These are phyloP conservation scores for Prionailurus bengalensis DNA, from an alignment of 2,113 vertebrate species.

Conservation along the genomic window DNA sequence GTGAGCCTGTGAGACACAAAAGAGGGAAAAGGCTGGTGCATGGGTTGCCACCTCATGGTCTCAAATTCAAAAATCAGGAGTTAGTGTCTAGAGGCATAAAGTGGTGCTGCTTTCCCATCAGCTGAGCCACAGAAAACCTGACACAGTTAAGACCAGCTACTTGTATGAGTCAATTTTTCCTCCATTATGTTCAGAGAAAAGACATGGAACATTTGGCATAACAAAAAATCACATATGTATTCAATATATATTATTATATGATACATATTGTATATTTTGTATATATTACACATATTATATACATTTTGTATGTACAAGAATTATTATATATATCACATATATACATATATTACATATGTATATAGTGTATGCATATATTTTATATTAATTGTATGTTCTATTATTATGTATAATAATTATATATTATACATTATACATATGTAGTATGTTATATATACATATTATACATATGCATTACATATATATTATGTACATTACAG, in stretches of 20 bases:
- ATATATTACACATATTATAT: neutral
- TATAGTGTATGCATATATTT: neutral
- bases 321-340: neutral
- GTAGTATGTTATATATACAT: neutral
- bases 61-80: neutral
- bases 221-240: neutral
- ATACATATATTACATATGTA: neutral
- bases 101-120: neutral
- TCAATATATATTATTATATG: slow-evolving; percentile 79
- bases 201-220: neutral
- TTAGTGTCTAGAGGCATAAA: neutral
- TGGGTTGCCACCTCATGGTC: neutral
- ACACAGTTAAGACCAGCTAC: neutral
- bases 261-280: neutral
- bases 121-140: neutral
- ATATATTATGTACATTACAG: neutral
- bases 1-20: neutral
- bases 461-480: neutral
- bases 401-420: neutral
- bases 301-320: too few relatives aligned
- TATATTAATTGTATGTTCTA: neutral
- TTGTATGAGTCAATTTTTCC: neutral
- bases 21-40: neutral
- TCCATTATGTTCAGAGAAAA: neutral
- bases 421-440: neutral